These are phyloP conservation scores for Hyposoter dolosus DNA, from an alignment of 2,888 invertebrate genomes.

Conservation along the genomic window DNA sequence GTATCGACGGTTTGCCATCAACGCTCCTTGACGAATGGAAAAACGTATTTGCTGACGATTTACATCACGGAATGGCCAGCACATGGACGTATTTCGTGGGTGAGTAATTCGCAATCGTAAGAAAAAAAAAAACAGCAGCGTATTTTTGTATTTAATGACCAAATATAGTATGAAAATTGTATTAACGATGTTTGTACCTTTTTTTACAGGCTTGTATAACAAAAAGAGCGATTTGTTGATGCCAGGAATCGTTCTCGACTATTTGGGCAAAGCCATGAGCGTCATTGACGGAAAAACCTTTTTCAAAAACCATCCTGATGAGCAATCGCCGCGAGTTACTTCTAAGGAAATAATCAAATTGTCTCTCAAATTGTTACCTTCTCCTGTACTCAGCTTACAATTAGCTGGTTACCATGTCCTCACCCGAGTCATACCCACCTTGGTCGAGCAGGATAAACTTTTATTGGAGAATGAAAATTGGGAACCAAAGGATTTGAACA, in stretches of 20 bases:
- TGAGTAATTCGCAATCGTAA: conserved; percentile 40
- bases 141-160: conserved; percentile 4
- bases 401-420: conserved; percentile 85
- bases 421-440: conserved; percentile 82
- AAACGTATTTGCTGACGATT: conserved; percentile 90
- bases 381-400: conserved; percentile 84
- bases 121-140: background rate
- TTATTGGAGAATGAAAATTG: conserved; percentile 84
- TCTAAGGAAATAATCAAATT: conserved; percentile 79
- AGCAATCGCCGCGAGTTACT: conserved; percentile 56
- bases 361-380: conserved; percentile 83
- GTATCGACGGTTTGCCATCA: conserved; percentile 82
- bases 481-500: conserved; percentile 83
- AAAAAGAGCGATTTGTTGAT: conserved; percentile 72
- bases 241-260: conserved; percentile 74
- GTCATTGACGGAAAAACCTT: conserved; percentile 76
- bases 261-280: conserved; percentile 79
- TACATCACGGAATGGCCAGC: conserved; percentile 86
- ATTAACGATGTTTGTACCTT: conserved; percentile 4
- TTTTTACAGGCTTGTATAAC: conserved; percentile 74
- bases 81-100: conserved; percentile 85
- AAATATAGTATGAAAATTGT: conserved; percentile 48
- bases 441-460: conserved; percentile 85
- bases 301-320: conserved; percentile 68
- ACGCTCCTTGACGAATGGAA: conserved; percentile 89